These are phyloP conservation scores for Anthopleura xanthogrammica DNA, from an alignment of 92 coral and sea anemone genomes.

Conservation along the genomic window DNA sequence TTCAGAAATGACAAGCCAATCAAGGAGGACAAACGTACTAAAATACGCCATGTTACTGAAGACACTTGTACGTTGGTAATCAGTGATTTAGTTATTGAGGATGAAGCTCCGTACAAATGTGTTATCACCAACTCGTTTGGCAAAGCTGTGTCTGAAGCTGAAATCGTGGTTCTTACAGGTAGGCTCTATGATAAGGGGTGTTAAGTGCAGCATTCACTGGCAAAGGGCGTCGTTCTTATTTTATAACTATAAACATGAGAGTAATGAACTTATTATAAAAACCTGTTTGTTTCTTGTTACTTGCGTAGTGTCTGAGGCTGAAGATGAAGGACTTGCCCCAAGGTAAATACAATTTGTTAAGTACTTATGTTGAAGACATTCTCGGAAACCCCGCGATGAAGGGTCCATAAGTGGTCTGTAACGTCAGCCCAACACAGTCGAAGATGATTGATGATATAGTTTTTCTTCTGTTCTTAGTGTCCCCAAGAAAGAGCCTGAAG, in stretches of 20 bases:
- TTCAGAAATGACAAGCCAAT: constrained; percentile 72
- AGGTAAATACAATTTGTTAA: constrained; percentile 11
- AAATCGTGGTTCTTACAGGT: constrained; percentile 40
- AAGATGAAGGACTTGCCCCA: constrained; percentile 38
- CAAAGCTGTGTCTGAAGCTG: constrained; percentile 44
- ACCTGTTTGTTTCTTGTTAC: neutral
- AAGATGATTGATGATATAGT: neutral
- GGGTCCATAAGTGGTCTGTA: no score
- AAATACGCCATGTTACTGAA: constrained; percentile 36
- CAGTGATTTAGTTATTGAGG: constrained; percentile 57
- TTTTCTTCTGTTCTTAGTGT: neutral
- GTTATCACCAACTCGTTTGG: constrained; percentile 38
- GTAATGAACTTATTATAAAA: neutral
- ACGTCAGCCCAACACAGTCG: neutral
- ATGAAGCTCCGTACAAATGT: constrained; percentile 73
- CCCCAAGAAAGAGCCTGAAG: constrained; percentile 5
- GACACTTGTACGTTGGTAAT: constrained; percentile 57
- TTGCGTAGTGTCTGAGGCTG: constrained; percentile 39
- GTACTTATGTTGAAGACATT: neutral
- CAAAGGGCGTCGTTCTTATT: no score
- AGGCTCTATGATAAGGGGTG: neutral
- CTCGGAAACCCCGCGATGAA: neutral
- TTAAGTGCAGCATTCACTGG: neutral
- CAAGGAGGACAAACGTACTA: constrained; percentile 52
- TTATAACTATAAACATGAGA: no score